phyloP scores from a whole-genome alignment of 2,113 vertebrate species.

The Trochalopteron elliotii region DNA sequence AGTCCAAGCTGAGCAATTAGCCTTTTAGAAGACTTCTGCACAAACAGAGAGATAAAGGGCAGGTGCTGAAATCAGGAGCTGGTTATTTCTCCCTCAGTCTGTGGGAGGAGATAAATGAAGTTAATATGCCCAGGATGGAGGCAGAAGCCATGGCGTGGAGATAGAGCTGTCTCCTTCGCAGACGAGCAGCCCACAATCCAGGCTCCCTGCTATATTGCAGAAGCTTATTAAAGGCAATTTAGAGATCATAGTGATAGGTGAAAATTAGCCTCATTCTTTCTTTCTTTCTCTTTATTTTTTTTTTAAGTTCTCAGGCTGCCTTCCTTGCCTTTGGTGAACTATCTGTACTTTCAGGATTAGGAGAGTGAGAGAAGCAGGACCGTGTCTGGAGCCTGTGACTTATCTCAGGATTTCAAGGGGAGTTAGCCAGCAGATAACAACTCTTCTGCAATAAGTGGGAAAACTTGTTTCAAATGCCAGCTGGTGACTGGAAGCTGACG shows the following conservation, averaged over 20 bases:
- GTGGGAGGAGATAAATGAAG: constrained; percentile 67
- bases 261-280: not conserved
- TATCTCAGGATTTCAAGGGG: constrained; percentile 36
- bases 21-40: constrained; percentile 48
- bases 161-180: constrained; percentile 37
- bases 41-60: constrained; percentile 65
- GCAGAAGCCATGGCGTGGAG: constrained; percentile 41
- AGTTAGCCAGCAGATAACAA: constrained; percentile 49
- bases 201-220: constrained; percentile 49
- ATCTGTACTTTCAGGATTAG: not conserved
- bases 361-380: not conserved
- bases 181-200: constrained; percentile 12
- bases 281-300: not conserved
- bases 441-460: constrained; percentile 35
- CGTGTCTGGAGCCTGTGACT: not conserved
- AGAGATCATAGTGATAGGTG: constrained; percentile 43
- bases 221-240: constrained; percentile 46
- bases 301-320: not conserved
- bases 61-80: constrained; percentile 65
- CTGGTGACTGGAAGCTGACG: constrained; percentile 25
- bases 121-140: constrained; percentile 5
- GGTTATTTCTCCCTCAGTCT: constrained; percentile 61
- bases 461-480: constrained; percentile 29
- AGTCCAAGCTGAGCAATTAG: constrained; percentile 65
- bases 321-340: constrained; percentile 29